phyloP scores from a whole-genome alignment of 2,888 invertebrate species.

The Augiades crinisus region DNA sequence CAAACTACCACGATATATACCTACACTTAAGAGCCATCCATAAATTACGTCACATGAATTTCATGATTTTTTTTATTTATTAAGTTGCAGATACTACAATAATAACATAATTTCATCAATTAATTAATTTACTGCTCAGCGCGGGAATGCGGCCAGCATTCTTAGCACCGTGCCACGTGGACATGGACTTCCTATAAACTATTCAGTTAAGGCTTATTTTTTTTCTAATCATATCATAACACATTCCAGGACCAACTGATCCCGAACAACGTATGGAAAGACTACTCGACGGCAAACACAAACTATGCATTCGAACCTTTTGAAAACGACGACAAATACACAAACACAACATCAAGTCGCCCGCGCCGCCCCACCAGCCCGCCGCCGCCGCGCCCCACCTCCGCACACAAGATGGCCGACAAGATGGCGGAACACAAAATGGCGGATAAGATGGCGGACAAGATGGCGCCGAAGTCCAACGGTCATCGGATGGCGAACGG shows the following conservation, averaged over 20 bases:
- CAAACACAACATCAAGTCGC: constrained; percentile 50
- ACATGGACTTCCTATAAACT: too few species aligned
- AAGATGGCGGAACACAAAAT: constrained; percentile 19
- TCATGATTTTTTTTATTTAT: too few species aligned
- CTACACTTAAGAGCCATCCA: too few species aligned
- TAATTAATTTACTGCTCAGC: too few species aligned
- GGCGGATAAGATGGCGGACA: constrained; percentile 21
- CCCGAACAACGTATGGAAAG: constrained; percentile 93
- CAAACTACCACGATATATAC: too few species aligned
- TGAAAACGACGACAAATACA: constrained; percentile 89
- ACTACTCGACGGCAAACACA: constrained; percentile 90
- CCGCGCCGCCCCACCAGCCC: constrained; percentile 43
- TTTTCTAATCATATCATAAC: too few species aligned
- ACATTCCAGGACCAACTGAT: constrained; percentile 88
- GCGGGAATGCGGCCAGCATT: too few species aligned
- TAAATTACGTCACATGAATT: too few species aligned
- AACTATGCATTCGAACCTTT: constrained; percentile 95
- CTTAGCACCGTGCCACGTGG: too few species aligned
- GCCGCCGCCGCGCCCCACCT: constrained; percentile 46
- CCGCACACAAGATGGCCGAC: constrained; percentile 31
- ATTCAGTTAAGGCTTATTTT: too few species aligned
- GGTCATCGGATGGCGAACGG: constrained; percentile 10
- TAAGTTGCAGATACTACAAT: too few species aligned
- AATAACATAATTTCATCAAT: too few species aligned
- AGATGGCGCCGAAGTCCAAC: constrained; percentile 10